Evolutionary conservation across 2,113 vertebrate genomes (phyloP).

Genomic region (Gopherus evgoodei): DNA sequence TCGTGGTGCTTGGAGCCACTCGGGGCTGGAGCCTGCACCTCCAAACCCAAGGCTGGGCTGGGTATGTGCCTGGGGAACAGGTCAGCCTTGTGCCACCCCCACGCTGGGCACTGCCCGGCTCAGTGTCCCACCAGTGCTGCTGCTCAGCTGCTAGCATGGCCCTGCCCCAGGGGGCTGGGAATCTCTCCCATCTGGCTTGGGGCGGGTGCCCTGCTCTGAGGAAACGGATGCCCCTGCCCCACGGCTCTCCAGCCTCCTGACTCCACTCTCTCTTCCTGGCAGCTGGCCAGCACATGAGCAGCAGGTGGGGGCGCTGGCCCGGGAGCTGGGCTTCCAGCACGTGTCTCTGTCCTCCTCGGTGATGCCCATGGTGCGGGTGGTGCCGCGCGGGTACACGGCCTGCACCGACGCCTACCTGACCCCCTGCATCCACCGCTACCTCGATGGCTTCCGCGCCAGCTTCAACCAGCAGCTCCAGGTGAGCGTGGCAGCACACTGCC

Average conservation of each 20-base stretch:
- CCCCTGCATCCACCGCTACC: slow-evolving; percentile 89
- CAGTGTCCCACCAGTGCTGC: not conserved
- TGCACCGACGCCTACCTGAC: slow-evolving; percentile 94
- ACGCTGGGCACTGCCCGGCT: not conserved
- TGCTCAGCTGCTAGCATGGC: not conserved
- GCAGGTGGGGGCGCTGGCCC: slow-evolving; percentile 86
- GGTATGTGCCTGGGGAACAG: too few species aligned
- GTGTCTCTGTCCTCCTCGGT: slow-evolving; percentile 92
- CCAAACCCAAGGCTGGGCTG: not conserved
- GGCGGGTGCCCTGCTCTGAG: too few species aligned
- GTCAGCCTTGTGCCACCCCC: not conserved
- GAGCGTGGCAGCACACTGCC: not conserved
- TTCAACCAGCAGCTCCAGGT: slow-evolving; percentile 87
- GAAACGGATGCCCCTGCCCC: too few species aligned
- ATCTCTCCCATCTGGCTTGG: not conserved
- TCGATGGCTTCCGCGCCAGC: slow-evolving; percentile 85
- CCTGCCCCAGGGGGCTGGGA: not conserved
- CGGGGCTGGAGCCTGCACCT: not conserved
- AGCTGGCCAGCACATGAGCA: slow-evolving; percentile 91
- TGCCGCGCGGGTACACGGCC: slow-evolving; percentile 92
- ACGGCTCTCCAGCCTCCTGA: not conserved
- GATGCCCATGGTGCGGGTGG: slow-evolving; percentile 91
- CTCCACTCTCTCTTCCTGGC: not conserved
- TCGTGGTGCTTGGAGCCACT: too few species aligned
- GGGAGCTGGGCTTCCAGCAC: slow-evolving; percentile 87